Evolutionary conservation across 2,113 vertebrate species (phyloP).

Genomic region (Thamnophis sirtalis): DNA sequence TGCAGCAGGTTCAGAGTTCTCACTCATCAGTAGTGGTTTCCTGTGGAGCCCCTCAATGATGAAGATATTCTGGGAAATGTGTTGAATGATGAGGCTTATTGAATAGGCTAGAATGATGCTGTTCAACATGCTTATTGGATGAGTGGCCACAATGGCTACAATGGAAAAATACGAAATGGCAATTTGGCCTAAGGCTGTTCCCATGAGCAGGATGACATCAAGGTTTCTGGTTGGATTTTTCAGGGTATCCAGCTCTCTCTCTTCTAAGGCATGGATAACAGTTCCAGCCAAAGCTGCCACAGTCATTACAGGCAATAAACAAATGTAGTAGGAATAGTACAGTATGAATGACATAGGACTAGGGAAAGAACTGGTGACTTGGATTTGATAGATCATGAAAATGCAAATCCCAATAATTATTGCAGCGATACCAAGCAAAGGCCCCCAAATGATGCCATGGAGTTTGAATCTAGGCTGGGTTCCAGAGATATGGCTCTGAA

Average conservation of each 20-base stretch:
- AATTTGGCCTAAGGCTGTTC: conserved; percentile 76
- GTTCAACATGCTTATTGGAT: conserved; percentile 58
- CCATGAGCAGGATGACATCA: conserved; percentile 81
- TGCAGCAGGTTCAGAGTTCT: rapidly evolving
- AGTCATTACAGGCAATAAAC: conserved; percentile 77
- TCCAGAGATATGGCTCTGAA: background rate
- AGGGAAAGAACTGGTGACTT: conserved; percentile 49
- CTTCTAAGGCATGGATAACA: conserved; percentile 73
- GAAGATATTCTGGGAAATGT: conserved; percentile 85
- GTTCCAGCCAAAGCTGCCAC: conserved; percentile 68
- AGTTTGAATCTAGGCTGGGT: conserved; percentile 63
- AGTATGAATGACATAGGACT: conserved; percentile 67
- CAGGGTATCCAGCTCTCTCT: conserved; percentile 64
- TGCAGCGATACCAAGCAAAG: conserved; percentile 65
- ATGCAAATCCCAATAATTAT: conserved; percentile 64
- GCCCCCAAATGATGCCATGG: conserved; percentile 65
- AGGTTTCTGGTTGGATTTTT: conserved; percentile 86
- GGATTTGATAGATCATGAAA: conserved; percentile 84
- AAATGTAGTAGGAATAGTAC: conserved; percentile 80
- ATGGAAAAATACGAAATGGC: conserved; percentile 85
- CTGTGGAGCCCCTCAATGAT: conserved; percentile 86
- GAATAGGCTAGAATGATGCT: conserved; percentile 81
- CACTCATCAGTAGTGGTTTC: conserved; percentile 41
- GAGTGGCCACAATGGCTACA: conserved; percentile 77
- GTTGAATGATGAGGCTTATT: conserved; percentile 80